Evolutionary conservation across 1,140 invertebrate genomes (phyloP), one percentile per base, ranked within the genome.

Genomic region (Acromyrmex echinatior): DNA sequence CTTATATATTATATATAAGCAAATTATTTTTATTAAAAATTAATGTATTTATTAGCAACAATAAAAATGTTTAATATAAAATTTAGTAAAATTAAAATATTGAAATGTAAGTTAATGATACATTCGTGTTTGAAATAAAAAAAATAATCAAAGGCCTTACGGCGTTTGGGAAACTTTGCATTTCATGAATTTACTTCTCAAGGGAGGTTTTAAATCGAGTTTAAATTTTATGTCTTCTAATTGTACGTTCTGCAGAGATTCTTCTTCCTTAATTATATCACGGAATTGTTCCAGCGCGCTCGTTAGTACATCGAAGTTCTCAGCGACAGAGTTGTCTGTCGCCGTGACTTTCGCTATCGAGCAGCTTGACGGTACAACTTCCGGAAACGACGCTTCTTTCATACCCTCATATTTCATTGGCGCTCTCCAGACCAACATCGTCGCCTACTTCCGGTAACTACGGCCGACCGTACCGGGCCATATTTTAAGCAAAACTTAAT

Each of bases 401-500:
- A 28, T 39, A 70, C 49, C 10, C 39, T 66, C 79, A 81, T 81
- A 81, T 81, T 81, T 81, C 51, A 81, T 16, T 21, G 65, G 2
- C 35, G 53, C 51, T 18, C 35, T 81, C 35, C n/a, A 58, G 16
- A 58, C 35, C 51, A 21, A 21, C 21, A 68, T 58, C 65, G 65
- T 31, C 65, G 66, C 51, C 65, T 49, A 81, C 53, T 81, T 81
- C 51, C 66, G 79, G 31, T 70, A 81, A 81, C 65, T 70, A 3
- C 28, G 1, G 1, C 18, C 77, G 63, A 53, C 12, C 60, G 7
- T 49, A 35, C 49, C n/a, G 31, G 49, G 65, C 9, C 21, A 66
- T 81, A 51, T 21, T 35, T 81, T 81, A 71, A 71, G 53, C 79
- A 35, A 51, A 85, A 86, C 74, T 86, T 86, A 86, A 86, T 86